Base-by-base conservation (phyloP, 2,797 vertebrate genomes). In the Ctenopoma multispine region DNA sequence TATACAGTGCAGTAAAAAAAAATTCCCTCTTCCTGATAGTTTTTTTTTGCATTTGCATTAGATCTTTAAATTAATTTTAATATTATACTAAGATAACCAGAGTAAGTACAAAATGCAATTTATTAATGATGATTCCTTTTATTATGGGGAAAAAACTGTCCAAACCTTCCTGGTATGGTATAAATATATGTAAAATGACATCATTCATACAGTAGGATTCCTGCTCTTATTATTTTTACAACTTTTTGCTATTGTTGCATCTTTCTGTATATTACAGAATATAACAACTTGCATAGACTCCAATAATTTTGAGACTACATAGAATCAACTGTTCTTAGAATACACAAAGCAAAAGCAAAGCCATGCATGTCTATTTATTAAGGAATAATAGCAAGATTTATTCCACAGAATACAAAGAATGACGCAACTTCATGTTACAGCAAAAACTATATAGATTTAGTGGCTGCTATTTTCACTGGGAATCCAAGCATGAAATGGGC, bases 401-500 rank as follows among this genome's bases (percentile, higher is more conserved):
- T 54, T 69, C 21, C 57, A 50, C n/a, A 21, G 73, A 77, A 31
- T 46, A 31, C 29, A 34, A 38, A 6, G 27, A 24, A 31, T 21
- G 31, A 23, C 75, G 51, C 23, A 57, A 29, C 76, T 78, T 47
- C 23, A 51, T 55, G 63, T 71, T 46, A 21, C 24, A 34, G 38
- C 1, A 58, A 67, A 71, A 43, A 47, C 58, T 11, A 15, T 67
- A 63, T 38, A 63, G 59, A 56, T 81, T 51, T 56, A 53, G 59
- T 11, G 8, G 69, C 67, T 59, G 68, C 66, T 69, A 17, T 76
- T 82, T 75, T 48, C 65, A 51, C 48, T 29, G 64, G 54, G 46
- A 81, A 49, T 57, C 66, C 78, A 82, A 66, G 63, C 78, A 63
- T 86, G 69, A 81, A 79, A 83, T 79, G 60, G 69, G 67, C 73